These are phyloP conservation scores for Reinhardtius hippoglossoides DNA, from an alignment of 2,113 vertebrate genomes.

Conservation along the genomic window DNA sequence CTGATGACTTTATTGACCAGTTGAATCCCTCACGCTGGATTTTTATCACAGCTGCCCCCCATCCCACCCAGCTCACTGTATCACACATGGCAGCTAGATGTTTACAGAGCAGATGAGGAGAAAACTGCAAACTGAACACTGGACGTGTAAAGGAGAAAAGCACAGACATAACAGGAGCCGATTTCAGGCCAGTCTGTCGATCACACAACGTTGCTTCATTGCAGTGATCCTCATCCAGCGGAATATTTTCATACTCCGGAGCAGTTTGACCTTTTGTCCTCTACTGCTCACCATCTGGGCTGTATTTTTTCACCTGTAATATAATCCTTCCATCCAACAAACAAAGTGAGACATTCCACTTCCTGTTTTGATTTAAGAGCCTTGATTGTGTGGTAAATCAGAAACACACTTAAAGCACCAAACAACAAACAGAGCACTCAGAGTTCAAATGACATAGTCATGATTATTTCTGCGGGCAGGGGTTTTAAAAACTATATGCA, in stretches of 20 bases:
- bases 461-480: neutral
- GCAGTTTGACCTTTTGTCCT: constrained; percentile 17
- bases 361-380: constrained; percentile 34
- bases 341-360: constrained; percentile 38
- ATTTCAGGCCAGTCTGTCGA: constrained; percentile 13
- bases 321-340: constrained; percentile 51
- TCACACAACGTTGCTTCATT: neutral
- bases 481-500: no score
- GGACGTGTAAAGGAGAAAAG: neutral
- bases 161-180: constrained; percentile 8
- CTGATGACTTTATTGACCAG: constrained; percentile 4
- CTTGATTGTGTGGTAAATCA: constrained; percentile 2
- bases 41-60: constrained; percentile 20
- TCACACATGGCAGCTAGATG: constrained; percentile 22
- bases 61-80: neutral
- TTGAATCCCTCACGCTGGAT: neutral
- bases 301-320: constrained; percentile 60
- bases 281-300: constrained; percentile 42
- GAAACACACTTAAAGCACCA: neutral
- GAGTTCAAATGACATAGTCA: neutral
- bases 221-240: constrained; percentile 32
- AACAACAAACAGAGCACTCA: constrained; percentile 1
- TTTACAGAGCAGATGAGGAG: constrained; percentile 18
- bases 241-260: constrained; percentile 26
- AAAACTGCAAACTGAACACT: constrained; percentile 9